Base-by-base conservation (phyloP, 37 sponge, comb jelly and placozoan genomes). In the Ianthella basta region DNA sequence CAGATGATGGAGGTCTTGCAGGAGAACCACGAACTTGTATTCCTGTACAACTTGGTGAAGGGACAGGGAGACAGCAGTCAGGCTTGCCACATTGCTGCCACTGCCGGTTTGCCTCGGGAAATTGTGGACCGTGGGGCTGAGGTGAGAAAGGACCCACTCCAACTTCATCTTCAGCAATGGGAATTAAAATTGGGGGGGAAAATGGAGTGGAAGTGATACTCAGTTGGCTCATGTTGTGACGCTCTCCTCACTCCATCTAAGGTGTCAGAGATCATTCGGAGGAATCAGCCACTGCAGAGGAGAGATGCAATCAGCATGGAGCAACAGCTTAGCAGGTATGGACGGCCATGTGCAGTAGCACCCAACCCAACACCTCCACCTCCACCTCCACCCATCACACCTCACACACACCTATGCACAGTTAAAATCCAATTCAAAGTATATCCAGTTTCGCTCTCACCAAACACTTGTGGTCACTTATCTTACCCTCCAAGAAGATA, bases 81-180 rank as follows among this genome's bases (percentile, higher is more conserved):
- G 40, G 99, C 99, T 20, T 92, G 91, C 30, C 92, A 99, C 87
- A 93, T 97, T 25, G 97, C 99, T 55, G 81, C 92, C 35, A 55
- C 63, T 19, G 95, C 82, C 29, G 95, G 94, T 21, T 24, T 97
- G 19, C 89, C 91, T 40, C 65, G 33, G 4, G 79, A 63, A 0
- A 79, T 97, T 0, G 81, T 97, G 13, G 66, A 89, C 35, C 55
- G 98, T 61, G 98, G 85, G n/a, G 59, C 79, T 57, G 90, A 96
- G 82, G 90, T 89, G 41, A 40, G 59, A 35, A 55, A 38, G 55
- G 19, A 37, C 50, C 8, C 50, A 44, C 6, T 44, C 50, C 50
- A 44, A 44, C 3, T 44, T 44, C 50, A 44, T 44, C 50, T 8
- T 8, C 50, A 44, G 50, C 50, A 44, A 44, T 44, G 50, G 50